Conservation (phyloP, 64 coral and sea anemone genomes). For the Montipora efflorescens region DNA sequence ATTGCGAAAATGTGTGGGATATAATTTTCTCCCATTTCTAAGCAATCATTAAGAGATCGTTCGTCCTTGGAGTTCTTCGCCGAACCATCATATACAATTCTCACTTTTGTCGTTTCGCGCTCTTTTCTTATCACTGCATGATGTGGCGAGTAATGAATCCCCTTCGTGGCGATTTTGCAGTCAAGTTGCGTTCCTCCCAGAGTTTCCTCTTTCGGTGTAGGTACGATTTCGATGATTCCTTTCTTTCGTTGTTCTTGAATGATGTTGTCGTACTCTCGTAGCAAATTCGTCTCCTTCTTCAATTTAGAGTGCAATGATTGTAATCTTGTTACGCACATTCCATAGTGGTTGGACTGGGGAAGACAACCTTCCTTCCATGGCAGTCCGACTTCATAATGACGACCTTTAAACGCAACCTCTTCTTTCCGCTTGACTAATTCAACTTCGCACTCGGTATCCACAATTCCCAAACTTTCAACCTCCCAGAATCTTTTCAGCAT, state of each 20-base stretch:
- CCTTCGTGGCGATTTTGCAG: not conserved
- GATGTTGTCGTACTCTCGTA: not conserved
- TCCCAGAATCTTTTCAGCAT: conserved; percentile 21
- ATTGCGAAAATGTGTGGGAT: no score
- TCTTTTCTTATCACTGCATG: no score
- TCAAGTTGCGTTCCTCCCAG: not conserved
- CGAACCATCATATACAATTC: no score
- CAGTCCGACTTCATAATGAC: conserved; percentile 12
- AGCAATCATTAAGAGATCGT: not conserved
- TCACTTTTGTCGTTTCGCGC: no score
- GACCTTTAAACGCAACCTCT: not conserved
- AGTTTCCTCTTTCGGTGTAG: not conserved
- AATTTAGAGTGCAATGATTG: not conserved
- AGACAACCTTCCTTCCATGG: conserved; percentile 1
- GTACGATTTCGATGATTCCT: not conserved
- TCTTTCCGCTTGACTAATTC: not conserved
- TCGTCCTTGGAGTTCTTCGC: no score
- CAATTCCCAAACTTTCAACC: conserved; percentile 6
- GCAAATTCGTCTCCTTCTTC: not conserved
- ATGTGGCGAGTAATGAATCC: no score
- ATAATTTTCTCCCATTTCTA: no score
- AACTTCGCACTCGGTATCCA: no score
- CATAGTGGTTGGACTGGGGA: conserved; percentile 6
- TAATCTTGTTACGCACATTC: not conserved
- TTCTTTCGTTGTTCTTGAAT: not conserved